Evolutionary conservation across 2,797 vertebrate species (phyloP).

Genomic region (Chloroceryle inda): DNA sequence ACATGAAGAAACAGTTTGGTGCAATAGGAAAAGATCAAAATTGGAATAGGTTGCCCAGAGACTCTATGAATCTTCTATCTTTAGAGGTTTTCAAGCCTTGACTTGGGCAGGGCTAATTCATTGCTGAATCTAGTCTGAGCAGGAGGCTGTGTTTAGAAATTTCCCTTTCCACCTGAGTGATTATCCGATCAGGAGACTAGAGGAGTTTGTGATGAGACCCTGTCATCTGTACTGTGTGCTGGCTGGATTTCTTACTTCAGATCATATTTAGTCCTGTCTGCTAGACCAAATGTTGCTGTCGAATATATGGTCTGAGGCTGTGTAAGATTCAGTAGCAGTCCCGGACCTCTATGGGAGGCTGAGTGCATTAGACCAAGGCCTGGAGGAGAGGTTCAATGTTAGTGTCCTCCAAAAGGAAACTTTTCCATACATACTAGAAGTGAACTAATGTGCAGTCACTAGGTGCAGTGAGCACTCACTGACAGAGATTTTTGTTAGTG

Average conservation of each 20-base stretch:
- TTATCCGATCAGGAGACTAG: neutral
- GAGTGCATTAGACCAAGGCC: neutral
- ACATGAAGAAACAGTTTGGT: neutral
- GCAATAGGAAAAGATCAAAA: neutral
- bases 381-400: neutral
- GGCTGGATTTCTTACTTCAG: neutral
- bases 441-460: neutral
- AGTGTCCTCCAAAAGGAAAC: neutral
- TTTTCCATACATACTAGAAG: neutral
- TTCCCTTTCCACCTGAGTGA: neutral
- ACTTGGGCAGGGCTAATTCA: neutral
- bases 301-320: neutral
- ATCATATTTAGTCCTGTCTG: neutral
- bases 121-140: neutral
- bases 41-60: neutral
- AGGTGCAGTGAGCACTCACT: neutral
- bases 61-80: neutral
- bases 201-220: neutral
- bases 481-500: constrained; percentile 21
- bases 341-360: neutral
- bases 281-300: neutral
- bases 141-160: neutral
- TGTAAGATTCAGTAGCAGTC: neutral
- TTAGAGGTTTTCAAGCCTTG: neutral
- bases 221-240: neutral